These are phyloP conservation scores for Sebastolobus altivelis DNA, from an alignment of 2,797 vertebrate species.

Conservation along the genomic window DNA sequence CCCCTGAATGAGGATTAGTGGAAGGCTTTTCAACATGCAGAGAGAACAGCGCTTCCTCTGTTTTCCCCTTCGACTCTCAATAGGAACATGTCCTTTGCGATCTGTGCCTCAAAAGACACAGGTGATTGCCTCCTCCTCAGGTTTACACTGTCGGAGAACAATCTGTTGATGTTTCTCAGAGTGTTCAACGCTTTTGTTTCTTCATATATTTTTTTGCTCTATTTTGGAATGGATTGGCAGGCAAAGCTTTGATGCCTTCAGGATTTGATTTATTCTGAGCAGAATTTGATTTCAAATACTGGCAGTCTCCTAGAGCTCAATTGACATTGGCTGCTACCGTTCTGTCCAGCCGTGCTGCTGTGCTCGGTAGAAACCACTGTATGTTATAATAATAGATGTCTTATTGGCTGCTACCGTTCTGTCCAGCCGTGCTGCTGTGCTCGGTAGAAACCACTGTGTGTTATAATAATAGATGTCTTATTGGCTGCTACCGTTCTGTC, in stretches of 20 bases:
- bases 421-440: not conserved
- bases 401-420: not conserved
- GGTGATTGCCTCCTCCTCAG: not conserved
- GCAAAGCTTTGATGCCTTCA: not conserved
- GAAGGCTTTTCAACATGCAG: constrained; percentile 14
- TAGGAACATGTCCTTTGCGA: not conserved
- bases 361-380: not conserved
- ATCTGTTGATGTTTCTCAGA: not conserved
- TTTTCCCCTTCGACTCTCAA: not conserved
- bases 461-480: not conserved
- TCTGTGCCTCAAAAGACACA: constrained; percentile 2
- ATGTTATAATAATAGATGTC: not conserved
- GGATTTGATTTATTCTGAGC: not conserved
- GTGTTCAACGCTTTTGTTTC: not conserved
- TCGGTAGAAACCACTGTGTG: not conserved
- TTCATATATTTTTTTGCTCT: not conserved
- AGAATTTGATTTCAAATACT: constrained; percentile 5
- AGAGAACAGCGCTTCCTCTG: not conserved
- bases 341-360: not conserved
- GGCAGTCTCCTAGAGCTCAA: not conserved
- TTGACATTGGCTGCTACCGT: not conserved
- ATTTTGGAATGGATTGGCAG: not conserved
- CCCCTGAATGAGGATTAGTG: not conserved
- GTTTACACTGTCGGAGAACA: constrained; percentile 1
- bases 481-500: too few species aligned